Percentiles rank a stretch among this genome's conserved stretches.
phyloP scores from a whole-genome alignment of 2,888 invertebrate genomes.

The Andrena trimmerana region DNA sequence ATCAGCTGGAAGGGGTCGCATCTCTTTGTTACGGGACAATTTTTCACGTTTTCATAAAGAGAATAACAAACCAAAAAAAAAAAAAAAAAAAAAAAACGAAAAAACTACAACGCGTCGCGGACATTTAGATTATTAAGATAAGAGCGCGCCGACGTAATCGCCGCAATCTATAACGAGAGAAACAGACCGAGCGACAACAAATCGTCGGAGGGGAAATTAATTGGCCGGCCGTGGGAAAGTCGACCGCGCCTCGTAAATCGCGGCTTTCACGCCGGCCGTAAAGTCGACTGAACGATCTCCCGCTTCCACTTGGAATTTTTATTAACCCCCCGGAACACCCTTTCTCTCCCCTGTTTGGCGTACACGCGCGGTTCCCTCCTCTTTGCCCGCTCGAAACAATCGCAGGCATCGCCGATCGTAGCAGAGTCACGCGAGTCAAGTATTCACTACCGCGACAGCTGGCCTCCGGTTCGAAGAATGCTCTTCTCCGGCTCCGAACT shows the following conservation, averaged over 20 bases:
- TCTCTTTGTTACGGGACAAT: constrained; percentile 60
- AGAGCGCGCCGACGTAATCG: neutral
- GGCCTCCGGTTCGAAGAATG: neutral
- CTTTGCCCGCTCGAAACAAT: constrained; percentile 5
- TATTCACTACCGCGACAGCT: neutral
- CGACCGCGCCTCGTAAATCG: constrained; percentile 9
- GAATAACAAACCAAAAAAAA: constrained; percentile 17
- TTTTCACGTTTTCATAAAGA: constrained; percentile 58
- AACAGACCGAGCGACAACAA: constrained; percentile 3
- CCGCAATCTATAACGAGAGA: neutral
- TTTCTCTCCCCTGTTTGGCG: constrained; percentile 44
- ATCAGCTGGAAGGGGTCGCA: constrained; percentile 31
- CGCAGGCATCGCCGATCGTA: constrained; percentile 2
- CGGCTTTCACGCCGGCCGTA: constrained; percentile 15
- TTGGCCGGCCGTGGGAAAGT: constrained; percentile 10
- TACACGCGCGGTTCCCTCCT: constrained; percentile 48
- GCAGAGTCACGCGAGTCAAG: neutral
- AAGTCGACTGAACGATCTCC: constrained; percentile 36
- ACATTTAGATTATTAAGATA: constrained; percentile 29
- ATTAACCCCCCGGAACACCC: constrained; percentile 26
- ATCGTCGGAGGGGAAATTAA: neutral
- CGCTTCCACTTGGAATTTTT: constrained; percentile 22
- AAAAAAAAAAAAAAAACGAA: neutral
- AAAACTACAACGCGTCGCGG: constrained; percentile 19
- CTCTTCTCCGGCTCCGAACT: neutral